Evolutionary conservation across 2,888 invertebrate species (phyloP), one percentile per base, ranked within the genome.

Genomic region (Eupithecia pulchellata): DNA sequence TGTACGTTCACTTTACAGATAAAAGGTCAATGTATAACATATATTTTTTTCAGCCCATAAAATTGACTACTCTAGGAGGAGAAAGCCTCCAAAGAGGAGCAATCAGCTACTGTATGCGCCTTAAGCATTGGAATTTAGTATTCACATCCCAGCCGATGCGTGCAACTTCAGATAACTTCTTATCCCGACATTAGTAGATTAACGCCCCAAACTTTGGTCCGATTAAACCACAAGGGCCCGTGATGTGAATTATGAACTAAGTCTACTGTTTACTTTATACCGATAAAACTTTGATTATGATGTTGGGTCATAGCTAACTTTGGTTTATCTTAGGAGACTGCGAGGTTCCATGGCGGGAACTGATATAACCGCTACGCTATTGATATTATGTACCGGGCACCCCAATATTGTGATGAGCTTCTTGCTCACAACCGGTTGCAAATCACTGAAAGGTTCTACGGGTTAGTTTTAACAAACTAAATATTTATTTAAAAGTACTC

Each of bases 101-200:
- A n/a, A n/a, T n/a, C n/a, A n/a, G n/a, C n/a, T n/a, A n/a, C n/a
- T n/a, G n/a, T n/a, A n/a, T n/a, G n/a, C 4, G 47, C 47, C 20
- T n/a, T n/a, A 27, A 47, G 36, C 14, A 30, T 27, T 42, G 29
- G 14, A 70, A 72, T 72, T 68, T 71, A 52, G 55, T 66, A 68
- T 66, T 66, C 64, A 34, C 47, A 58, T 64, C 34, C 63, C 47
- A 64, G 62, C 47, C 64, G 64, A 67, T 71, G 69, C 69, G 70
- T 69, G 55, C 69, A 55, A 69, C 64, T 60, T 42, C 57, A 27
- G 29, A 32, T 27, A 74, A 74, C 65, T 72, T 74, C 70, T 72
- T 72, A 69, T 71, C 66, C 86, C 75, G 83, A 85, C 84, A 86
- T 88, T 86, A 87, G 84, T 82, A 87, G 86, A 88, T 89, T 89